A percentile compares a stretch with the other conserved stretches of the same genome.
phyloP scores from a whole-genome alignment of 2,888 invertebrate genomes.

The Heliconius cydno region DNA sequence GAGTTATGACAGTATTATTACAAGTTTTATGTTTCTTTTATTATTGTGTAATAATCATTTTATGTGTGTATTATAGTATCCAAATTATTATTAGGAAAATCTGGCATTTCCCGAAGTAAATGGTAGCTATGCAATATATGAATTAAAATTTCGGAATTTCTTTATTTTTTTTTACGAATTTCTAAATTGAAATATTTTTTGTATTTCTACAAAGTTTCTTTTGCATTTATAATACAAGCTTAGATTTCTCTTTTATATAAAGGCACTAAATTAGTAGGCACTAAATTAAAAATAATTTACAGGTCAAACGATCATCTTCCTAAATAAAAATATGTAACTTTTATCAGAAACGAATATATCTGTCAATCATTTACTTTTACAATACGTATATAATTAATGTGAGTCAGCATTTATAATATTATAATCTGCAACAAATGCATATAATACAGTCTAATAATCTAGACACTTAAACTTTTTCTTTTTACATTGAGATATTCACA shows the following conservation, averaged over 20 bases:
- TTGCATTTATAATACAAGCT: neutral
- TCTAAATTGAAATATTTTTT: too few species aligned
- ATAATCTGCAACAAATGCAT: neutral
- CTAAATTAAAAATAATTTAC: neutral
- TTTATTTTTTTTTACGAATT: too few species aligned
- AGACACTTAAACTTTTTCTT: neutral
- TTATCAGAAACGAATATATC: neutral
- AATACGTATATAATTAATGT: neutral
- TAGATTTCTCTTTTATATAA: neutral
- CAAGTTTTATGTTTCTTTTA: neutral
- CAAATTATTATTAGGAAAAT: neutral
- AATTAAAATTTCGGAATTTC: too few species aligned
- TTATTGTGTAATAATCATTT: neutral
- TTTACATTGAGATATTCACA: neutral
- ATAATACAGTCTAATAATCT: neutral
- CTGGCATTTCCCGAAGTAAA: too few species aligned
- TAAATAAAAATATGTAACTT: neutral
- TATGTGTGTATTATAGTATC: neutral
- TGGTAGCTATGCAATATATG: too few species aligned
- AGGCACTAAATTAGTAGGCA: neutral
- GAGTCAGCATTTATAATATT: slow-evolving; percentile 14
- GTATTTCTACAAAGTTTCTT: neutral
- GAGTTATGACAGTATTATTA: slow-evolving; percentile 6
- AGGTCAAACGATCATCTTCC: neutral
- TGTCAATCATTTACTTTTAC: slow-evolving; percentile 19